These are phyloP conservation scores for Leptoclinus maculatus DNA, from an alignment of 2,797 vertebrate species.

Conservation along the genomic window DNA sequence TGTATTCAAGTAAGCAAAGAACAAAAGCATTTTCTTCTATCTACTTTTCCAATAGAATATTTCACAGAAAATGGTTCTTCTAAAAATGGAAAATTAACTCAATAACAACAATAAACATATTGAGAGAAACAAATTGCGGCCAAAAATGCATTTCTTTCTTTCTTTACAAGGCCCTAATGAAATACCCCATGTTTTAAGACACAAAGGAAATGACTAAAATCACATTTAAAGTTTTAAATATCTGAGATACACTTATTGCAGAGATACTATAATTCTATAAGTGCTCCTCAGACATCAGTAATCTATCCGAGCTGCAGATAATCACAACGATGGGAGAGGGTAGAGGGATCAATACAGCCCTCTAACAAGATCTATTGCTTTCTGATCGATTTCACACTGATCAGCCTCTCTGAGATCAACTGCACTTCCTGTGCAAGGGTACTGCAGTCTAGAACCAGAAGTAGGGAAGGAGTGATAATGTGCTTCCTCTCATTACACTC, in stretches of 20 bases:
- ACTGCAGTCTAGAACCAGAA: constrained; percentile 38
- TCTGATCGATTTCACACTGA: constrained; percentile 78
- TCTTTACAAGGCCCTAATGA: background rate
- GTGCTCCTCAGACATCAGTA: constrained; percentile 69
- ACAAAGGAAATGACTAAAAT: constrained; percentile 12
- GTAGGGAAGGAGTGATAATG: constrained; percentile 28
- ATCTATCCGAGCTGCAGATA: constrained; percentile 76
- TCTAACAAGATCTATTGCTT: constrained; percentile 83
- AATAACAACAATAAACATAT: constrained; percentile 2
- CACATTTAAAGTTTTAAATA: constrained; percentile 34
- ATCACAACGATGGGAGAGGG: constrained; percentile 79
- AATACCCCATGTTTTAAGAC: background rate
- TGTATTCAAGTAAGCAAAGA: background rate
- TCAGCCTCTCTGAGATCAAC: constrained; percentile 75
- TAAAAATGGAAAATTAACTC: background rate
- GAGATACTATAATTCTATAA: constrained; percentile 48
- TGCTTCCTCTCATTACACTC: constrained; percentile 26
- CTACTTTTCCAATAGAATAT: background rate
- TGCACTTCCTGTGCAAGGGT: constrained; percentile 58
- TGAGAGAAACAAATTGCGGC: background rate
- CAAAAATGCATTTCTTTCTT: background rate
- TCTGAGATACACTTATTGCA: constrained; percentile 44
- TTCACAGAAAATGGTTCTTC: background rate
- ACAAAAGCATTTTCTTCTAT: background rate
- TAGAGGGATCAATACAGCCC: constrained; percentile 77